Evolutionary conservation across 2,797 vertebrate species (phyloP), one percentile per base, ranked within the genome.

Genomic region (Buphagus erythrorhynchus): DNA sequence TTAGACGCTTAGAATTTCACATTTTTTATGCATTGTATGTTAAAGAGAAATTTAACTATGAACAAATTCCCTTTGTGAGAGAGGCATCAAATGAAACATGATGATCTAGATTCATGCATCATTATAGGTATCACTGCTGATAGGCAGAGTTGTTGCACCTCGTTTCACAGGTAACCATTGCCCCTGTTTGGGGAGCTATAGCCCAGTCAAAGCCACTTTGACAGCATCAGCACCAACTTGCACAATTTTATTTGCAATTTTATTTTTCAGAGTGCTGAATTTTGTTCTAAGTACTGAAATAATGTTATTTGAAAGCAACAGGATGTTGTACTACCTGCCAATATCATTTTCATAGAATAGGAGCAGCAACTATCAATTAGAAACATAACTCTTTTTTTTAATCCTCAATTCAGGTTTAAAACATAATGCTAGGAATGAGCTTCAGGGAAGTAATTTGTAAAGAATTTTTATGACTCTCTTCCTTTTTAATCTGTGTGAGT

Each of bases 401-500:
- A 86, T 89, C 28, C 33, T 96, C 51, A 29, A 61, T 78, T 91
- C 61, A 95, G 72, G 52, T 91, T 87, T 89, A 84, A 89, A 86
- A 83, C n/a, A 13, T 81, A 54, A 57, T 54, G n/a, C 29, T 33
- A 61, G 38, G 45, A 71, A 83, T 33, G 42, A 90, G 85, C 84
- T 95, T 79, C 68, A 86, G 57, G 72, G 46, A 93, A 83, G 22
- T 65, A 3, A 83, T 80, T 77, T 82, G 57, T 77, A 40, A 89
- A 57, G 40, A 71, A 52, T 87, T 94, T 90, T 92, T 87, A 85
- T 59, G 48, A 17, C 16, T 93, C 26, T 88, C 28, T 52, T 80
- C 66, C 51, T 76, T 93, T 93, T 73, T 94, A 81, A 90, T 90
- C 57, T 72, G n/a, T 68, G 26, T 25, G 51, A 80, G 16, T 72